phyloP scores from a whole-genome alignment of 2,797 vertebrate genomes.

The Rousettus madagascariensis region DNA sequence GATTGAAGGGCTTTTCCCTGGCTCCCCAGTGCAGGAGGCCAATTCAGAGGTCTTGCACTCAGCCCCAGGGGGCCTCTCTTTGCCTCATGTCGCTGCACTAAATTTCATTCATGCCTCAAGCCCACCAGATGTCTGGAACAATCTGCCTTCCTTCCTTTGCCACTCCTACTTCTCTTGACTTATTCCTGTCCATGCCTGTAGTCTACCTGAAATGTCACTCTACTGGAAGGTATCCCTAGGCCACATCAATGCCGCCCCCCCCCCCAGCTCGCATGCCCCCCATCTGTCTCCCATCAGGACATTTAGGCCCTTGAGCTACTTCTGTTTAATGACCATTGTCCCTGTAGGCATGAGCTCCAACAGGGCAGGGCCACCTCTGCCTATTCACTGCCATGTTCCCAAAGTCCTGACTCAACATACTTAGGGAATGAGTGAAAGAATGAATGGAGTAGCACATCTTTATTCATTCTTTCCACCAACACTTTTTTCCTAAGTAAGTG shows the following conservation, averaged over 20 bases:
- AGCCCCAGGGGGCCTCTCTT: not conserved
- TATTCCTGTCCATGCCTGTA: not conserved
- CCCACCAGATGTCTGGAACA: not conserved
- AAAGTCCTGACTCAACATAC: not conserved
- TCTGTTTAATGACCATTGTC: not conserved
- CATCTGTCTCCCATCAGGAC: not conserved
- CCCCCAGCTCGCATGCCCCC: too few species aligned
- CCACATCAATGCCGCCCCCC: not conserved
- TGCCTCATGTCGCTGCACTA: not conserved
- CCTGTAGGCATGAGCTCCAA: not conserved
- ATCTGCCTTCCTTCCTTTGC: not conserved
- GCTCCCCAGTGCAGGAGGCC: not conserved
- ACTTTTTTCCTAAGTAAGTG: not conserved
- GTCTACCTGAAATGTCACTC: not conserved
- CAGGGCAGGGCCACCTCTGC: not conserved
- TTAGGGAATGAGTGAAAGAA: not conserved
- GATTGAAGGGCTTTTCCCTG: not conserved
- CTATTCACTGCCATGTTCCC: not conserved
- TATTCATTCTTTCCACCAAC: not conserved
- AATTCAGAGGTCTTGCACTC: not conserved
- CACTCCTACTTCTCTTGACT: not conserved
- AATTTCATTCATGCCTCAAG: not conserved
- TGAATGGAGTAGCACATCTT: not conserved
- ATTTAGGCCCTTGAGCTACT: too few species aligned
- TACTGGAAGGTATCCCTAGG: not conserved